Evolutionary conservation across 1,140 invertebrate genomes (phyloP).

Genomic region (Eurytemora carolleeae): DNA sequence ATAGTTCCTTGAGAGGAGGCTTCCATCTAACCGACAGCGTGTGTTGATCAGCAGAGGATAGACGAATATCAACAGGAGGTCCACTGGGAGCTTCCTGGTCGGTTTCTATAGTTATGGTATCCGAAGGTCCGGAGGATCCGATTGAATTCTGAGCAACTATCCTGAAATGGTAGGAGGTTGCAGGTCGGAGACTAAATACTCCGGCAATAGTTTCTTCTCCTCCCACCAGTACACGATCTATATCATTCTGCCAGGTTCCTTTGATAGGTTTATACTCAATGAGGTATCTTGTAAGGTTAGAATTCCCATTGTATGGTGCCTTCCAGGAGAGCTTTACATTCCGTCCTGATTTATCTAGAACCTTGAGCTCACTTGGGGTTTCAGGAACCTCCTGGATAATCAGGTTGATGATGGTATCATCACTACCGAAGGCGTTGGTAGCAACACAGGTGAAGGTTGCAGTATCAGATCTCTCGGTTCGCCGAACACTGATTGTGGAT

Average conservation of each 20-base stretch:
- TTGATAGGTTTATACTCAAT: conserved; percentile 82
- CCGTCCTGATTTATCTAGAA: conserved; percentile 71
- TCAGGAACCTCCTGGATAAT: conserved; percentile 77
- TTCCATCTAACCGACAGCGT: conserved; percentile 84
- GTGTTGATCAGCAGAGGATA: conserved; percentile 76
- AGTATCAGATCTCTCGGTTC: conserved; percentile 69
- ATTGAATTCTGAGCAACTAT: conserved; percentile 88
- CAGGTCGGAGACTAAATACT: conserved; percentile 67
- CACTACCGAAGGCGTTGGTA: conserved; percentile 80
- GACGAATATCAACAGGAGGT: conserved; percentile 44
- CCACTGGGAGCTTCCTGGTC: conserved; percentile 68
- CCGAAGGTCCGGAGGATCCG: conserved; percentile 69
- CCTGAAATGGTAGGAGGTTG: conserved; percentile 72
- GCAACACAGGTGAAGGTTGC: conserved; percentile 83
- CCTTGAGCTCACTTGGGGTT: conserved; percentile 67
- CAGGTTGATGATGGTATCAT: conserved; percentile 84
- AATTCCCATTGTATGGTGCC: conserved; percentile 82
- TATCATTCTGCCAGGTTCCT: conserved; percentile 45
- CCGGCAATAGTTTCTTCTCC: conserved; percentile 65
- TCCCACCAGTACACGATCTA: conserved; percentile 60
- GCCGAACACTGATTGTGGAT: conserved; percentile 67
- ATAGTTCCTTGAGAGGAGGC: conserved; percentile 61
- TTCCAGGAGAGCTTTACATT: conserved; percentile 77
- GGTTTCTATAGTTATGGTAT: conserved; percentile 76
- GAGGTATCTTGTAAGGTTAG: conserved; percentile 69